These are phyloP conservation scores for Yponomeuta sedellus DNA, from an alignment of 2,888 invertebrate species.

Conservation along the genomic window DNA sequence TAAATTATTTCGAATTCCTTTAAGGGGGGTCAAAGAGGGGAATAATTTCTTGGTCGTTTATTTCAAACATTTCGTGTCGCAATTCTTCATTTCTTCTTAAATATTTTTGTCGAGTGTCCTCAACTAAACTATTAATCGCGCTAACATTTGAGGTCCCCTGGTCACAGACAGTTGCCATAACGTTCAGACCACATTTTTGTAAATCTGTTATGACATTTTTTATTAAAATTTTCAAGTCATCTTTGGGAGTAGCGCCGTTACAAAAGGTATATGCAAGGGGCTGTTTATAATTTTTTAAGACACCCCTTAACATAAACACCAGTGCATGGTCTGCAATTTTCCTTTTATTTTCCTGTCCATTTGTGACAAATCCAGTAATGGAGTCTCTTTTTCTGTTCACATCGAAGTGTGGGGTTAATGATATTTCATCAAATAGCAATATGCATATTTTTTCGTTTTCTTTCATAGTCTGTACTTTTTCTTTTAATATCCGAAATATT, in stretches of 20 bases:
- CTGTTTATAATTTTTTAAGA: not conserved
- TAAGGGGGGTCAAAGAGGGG: constrained; percentile 17
- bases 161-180: constrained; percentile 28
- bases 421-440: no score
- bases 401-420: no score
- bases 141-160: constrained; percentile 28
- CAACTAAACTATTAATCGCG: constrained; percentile 24
- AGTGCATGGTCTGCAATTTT: not conserved
- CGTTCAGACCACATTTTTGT: constrained; percentile 23
- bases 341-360: not conserved
- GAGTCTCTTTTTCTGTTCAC: no score
- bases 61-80: not conserved
- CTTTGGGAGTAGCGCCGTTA: no score
- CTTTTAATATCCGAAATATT: no score
- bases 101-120: constrained; percentile 23
- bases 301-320: not conserved
- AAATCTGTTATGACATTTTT: constrained; percentile 22
- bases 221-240: constrained; percentile 9
- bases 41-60: constrained; percentile 14
- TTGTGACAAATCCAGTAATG: no score
- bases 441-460: no score
- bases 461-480: no score
- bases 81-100: constrained; percentile 17
- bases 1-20: constrained; percentile 24
- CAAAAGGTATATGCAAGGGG: not conserved